Conservation (phyloP, 2,113 vertebrate species). For the Arvicanthis niloticus region DNA sequence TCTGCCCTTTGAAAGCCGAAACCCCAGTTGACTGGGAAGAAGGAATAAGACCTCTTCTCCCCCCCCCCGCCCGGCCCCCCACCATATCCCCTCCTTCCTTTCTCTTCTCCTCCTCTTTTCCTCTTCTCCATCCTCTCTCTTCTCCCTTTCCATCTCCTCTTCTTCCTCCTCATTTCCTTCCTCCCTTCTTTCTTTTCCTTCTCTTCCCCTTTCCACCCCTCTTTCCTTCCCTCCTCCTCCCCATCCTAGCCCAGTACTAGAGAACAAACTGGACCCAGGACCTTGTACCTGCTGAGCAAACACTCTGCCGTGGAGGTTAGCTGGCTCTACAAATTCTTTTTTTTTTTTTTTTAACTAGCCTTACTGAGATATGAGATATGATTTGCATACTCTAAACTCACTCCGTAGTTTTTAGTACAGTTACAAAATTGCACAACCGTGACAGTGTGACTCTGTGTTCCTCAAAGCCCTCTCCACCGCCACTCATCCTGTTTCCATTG, state of each 20-base stretch:
- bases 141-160: not conserved
- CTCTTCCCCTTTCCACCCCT: accelerated
- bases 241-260: not conserved
- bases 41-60: not conserved
- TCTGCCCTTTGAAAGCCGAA: not conserved
- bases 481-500: not conserved
- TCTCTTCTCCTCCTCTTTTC: not conserved
- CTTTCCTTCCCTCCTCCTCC: not conserved
- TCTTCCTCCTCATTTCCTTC: too few relatives aligned
- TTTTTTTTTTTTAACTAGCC: not conserved
- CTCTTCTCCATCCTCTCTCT: too few relatives aligned
- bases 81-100: too few relatives aligned
- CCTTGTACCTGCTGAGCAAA: not conserved
- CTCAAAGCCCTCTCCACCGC: not conserved
- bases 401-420: not conserved
- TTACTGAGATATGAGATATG: too few relatives aligned
- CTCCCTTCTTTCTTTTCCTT: not conserved
- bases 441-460: not conserved
- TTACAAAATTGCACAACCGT: not conserved
- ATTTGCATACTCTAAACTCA: not conserved
- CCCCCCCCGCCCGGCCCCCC: too few relatives aligned
- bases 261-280: not conserved
- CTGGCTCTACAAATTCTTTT: not conserved
- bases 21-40: not conserved
- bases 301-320: not conserved